These are phyloP conservation scores for Grantiella picta DNA, from an alignment of 2,113 vertebrate species.

Conservation along the genomic window DNA sequence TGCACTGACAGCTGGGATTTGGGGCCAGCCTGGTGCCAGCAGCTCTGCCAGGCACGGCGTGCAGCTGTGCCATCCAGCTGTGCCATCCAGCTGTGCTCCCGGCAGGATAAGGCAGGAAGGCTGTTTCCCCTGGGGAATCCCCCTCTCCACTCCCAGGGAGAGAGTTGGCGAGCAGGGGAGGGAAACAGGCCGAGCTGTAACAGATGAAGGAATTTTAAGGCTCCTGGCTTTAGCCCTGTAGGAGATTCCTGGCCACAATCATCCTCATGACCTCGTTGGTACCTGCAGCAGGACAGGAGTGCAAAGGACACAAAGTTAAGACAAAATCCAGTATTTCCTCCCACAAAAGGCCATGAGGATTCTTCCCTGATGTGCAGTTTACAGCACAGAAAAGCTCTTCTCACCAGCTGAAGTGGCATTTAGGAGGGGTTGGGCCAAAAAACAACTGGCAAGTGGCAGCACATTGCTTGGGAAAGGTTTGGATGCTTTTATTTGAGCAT, in stretches of 20 bases:
- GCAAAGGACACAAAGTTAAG: not conserved
- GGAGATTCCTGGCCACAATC: constrained; percentile 86
- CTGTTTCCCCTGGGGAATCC: not conserved
- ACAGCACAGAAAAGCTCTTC: not conserved
- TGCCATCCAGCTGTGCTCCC: not conserved
- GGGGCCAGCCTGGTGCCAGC: not conserved
- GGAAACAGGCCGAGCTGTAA: not conserved
- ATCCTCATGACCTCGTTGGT: constrained; percentile 97
- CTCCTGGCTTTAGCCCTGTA: constrained; percentile 67
- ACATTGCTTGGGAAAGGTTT: not conserved
- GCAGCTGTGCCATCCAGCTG: not conserved
- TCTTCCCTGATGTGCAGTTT: not conserved
- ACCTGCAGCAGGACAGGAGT: constrained; percentile 69
- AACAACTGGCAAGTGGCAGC: not conserved
- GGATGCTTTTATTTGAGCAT: not conserved
- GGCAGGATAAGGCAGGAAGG: not conserved
- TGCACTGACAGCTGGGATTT: not conserved
- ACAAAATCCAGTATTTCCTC: fast-evolving
- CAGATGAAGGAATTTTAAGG: not conserved
- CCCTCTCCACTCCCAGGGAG: not conserved
- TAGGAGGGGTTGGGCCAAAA: not conserved
- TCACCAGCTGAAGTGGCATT: not conserved
- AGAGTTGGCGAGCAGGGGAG: not conserved
- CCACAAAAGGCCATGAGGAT: not conserved
- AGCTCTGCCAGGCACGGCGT: not conserved